phyloP scores from a whole-genome alignment of 2,888 invertebrate species.

The Xanthia icteritia region DNA sequence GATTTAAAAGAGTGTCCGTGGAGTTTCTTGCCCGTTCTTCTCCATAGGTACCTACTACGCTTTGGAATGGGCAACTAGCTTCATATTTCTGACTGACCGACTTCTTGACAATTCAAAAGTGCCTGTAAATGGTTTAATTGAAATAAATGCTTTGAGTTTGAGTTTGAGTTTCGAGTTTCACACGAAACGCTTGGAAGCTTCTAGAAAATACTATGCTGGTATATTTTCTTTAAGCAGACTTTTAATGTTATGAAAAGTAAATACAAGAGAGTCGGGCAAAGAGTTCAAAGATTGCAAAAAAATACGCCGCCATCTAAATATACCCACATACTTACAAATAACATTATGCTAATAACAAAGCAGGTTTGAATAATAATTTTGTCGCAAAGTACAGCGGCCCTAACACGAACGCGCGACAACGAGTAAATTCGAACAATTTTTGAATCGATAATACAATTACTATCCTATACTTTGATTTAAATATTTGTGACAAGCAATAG shows the following conservation, averaged over 20 bases:
- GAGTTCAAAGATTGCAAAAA: background rate
- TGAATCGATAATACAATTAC: background rate
- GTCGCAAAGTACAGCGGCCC: background rate
- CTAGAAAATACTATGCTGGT: constrained; percentile 8
- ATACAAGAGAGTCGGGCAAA: background rate
- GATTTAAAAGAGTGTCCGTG: too few species aligned
- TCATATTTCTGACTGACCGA: too few species aligned
- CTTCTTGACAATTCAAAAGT: too few species aligned
- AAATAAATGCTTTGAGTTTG: too few species aligned
- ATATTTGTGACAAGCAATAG: background rate
- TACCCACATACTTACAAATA: background rate
- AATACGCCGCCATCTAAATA: background rate
- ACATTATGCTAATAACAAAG: background rate
- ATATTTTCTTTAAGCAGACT: background rate
- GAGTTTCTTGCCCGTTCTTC: too few species aligned
- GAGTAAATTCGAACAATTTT: background rate
- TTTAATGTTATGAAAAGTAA: background rate
- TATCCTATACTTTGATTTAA: background rate
- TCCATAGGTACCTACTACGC: too few species aligned
- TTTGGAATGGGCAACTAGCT: too few species aligned
- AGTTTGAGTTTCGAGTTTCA: constrained; percentile 15
- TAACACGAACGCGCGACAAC: too few species aligned
- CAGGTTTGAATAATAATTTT: background rate
- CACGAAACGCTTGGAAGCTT: constrained; percentile 19
- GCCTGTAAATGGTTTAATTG: too few species aligned